Base-by-base conservation (phyloP, 2,797 vertebrate genomes). In the Halcyon badia region DNA sequence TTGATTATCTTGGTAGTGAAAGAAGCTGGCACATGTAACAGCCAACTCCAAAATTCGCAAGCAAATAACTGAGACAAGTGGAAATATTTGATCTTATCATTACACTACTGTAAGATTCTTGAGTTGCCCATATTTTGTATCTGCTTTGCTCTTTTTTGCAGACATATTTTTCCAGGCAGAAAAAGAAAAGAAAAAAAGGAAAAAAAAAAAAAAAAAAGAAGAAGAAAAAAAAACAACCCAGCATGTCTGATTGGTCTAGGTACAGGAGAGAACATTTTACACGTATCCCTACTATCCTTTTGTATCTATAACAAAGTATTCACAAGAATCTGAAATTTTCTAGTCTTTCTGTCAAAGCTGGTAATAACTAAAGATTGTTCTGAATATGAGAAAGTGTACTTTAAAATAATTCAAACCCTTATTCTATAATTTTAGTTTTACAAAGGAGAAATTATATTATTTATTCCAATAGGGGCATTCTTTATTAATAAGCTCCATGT, bases 151-250 rank as follows among this genome's bases (percentile, higher is more conserved):
- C 4, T 11, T 90, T 90, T 68, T 35, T 65, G 12, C 72, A 49
- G 42, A 21, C 3, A 4, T 15, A 60, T 37, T 77, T 82, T 68
- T 9, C 19, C 2, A 1, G 1, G 6, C 37, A 37, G 37, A 37
- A 37, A 37, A 37, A 37, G 6, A 0, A n/a, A 3, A 49, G 39
- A 20, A 25, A 21, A 30, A 35, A 12, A 5, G 3, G 9, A 35
- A 35, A 39, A 41, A 5, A 0, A 31, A 3, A 49, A 46, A 22
- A 25, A 22, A 26, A 35, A 12, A 5, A 3, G 0, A n/a, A n/a
- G n/a, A n/a, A n/a, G n/a, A n/a, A n/a, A n/a, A n/a, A n/a, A n/a
- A n/a, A n/a, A n/a, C n/a, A n/a, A n/a, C n/a, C n/a, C 25, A 37
- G 1, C 5, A 52, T 48, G 20, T 57, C 8, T n/a, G 8, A 19